Evolutionary conservation across 2,888 invertebrate genomes (phyloP).

Genomic region (Ommatoiulus sabulosus): DNA sequence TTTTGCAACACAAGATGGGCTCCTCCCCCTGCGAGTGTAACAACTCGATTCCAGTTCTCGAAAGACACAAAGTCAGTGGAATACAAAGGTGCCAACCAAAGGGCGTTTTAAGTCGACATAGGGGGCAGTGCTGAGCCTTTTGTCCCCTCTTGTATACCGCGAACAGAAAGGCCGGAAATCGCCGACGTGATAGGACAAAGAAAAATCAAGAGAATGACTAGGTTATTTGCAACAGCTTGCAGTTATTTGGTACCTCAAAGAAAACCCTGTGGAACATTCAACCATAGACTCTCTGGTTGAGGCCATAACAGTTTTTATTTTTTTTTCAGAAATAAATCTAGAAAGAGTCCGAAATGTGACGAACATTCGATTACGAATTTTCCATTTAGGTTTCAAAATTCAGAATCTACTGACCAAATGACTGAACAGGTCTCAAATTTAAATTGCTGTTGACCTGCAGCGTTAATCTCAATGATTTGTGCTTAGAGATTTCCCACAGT

Average conservation of each 20-base stretch:
- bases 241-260: background rate
- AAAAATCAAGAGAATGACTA: background rate
- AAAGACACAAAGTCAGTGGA: background rate
- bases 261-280: no score
- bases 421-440: no score
- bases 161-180: background rate
- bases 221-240: background rate
- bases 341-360: no score
- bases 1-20: background rate
- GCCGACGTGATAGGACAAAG: background rate
- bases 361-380: no score
- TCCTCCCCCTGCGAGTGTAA: background rate
- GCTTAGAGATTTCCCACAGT: no score
- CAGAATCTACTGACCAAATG: no score
- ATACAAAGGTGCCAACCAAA: background rate
- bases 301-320: no score
- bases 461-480: no score
- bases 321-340: no score
- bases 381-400: no score
- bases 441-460: no score
- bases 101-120: conserved; percentile 25
- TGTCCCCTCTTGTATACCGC: background rate
- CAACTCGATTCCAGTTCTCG: background rate
- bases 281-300: no score
- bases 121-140: background rate